A percentile compares a stretch with the other conserved stretches of the same genome.
Evolutionary conservation across 2,797 vertebrate genomes (phyloP).

Genomic region (Enteromius fasciolatus): DNA sequence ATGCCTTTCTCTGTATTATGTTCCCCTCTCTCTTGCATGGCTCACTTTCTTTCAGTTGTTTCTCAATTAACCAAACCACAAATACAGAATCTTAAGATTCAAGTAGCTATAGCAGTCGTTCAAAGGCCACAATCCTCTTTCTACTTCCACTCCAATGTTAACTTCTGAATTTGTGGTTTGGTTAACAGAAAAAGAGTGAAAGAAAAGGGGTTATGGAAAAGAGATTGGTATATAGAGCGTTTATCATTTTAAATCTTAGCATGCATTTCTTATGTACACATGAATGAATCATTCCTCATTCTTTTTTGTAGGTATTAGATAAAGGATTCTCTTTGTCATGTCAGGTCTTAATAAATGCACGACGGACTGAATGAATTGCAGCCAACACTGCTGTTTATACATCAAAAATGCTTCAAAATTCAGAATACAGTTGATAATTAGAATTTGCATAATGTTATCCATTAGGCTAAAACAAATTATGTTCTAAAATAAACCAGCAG

Average conservation of each 20-base stretch:
- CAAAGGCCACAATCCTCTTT: not conserved
- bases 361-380: not conserved
- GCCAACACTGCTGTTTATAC: not conserved
- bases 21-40: not conserved
- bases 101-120: not conserved
- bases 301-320: not conserved
- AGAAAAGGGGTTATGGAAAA: not conserved
- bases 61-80: slow-evolving; percentile 12
- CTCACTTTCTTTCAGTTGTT: not conserved
- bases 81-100: not conserved
- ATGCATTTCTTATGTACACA: not conserved
- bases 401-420: not conserved
- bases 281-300: not conserved
- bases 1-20: not conserved
- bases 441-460: not conserved
- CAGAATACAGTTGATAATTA: not conserved
- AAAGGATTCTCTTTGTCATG: not conserved
- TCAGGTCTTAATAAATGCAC: not conserved
- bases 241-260: not conserved
- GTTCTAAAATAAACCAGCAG: not conserved
- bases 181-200: not conserved
- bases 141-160: slow-evolving; percentile 1
- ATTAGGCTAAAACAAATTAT: slow-evolving; percentile 7
- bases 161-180: not conserved
- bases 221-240: not conserved